Conservation (phyloP, 64 coral and sea anemone genomes). For the Anthopleura sola region DNA sequence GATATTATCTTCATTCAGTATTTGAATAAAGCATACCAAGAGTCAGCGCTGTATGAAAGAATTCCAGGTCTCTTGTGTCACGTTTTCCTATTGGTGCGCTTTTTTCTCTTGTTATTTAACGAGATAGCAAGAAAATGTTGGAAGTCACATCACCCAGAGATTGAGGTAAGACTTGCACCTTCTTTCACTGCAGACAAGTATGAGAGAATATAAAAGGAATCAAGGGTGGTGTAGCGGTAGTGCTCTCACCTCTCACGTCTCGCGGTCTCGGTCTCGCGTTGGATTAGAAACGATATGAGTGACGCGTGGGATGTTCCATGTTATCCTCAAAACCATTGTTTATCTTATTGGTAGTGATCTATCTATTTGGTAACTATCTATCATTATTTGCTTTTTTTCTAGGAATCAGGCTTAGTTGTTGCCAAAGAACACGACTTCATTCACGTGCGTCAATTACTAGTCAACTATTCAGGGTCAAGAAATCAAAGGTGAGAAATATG, state of each 20-base stretch:
- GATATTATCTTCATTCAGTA: background rate
- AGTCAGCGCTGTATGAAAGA: background rate
- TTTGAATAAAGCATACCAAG: background rate
- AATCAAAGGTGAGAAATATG: background rate
- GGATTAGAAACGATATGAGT: too few relatives aligned
- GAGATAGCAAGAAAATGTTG: background rate
- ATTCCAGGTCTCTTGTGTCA: background rate
- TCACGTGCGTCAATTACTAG: background rate
- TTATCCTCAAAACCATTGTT: too few relatives aligned
- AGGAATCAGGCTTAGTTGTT: background rate
- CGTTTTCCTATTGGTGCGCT: background rate
- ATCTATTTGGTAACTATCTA: too few relatives aligned
- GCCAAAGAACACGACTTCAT: background rate
- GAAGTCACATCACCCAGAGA: background rate
- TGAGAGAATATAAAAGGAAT: too few relatives aligned
- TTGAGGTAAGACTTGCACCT: background rate
- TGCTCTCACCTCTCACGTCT: too few relatives aligned
- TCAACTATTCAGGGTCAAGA: background rate
- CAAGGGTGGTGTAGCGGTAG: too few relatives aligned
- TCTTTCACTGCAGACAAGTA: background rate
- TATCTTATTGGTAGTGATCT: too few relatives aligned
- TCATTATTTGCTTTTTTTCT: too few relatives aligned
- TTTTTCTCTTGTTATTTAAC: background rate
- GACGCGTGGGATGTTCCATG: too few relatives aligned
- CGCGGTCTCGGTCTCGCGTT: too few relatives aligned